Base-by-base conservation (phyloP, 35 echinoderm and acorn worm species). In the Lytechinus pictus region DNA sequence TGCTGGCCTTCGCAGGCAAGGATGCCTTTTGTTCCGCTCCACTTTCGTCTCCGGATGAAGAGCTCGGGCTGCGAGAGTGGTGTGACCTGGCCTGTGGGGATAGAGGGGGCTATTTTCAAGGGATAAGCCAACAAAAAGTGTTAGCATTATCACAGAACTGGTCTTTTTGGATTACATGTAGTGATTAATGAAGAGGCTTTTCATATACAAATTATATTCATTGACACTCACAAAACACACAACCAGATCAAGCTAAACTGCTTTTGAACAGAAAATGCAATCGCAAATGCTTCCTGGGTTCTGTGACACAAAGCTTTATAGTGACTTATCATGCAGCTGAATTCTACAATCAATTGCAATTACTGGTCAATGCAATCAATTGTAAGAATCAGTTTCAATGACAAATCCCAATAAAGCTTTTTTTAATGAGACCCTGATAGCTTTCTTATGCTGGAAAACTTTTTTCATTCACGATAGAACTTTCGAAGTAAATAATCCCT, bases 81-180 rank as follows among this genome's bases (percentile, higher is more conserved):
- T 24, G 56, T 57, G 91, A 79, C 86, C 87, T 54, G 52, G 52
- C 94, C 96, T 96, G 94, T 94, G 89, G 96, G 96, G 96, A 96
- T 95, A 94, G 94, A 96, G 86, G 95, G 95, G 60, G 94, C 96
- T 96, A 86, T 96, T 79, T 96, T 95, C 86, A 96, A 94, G 96
- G 87, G 93, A 96, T 95, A 94, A 94, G 86, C 96, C 94, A 94
- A 96, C 96, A 96, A 96, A 96, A 86, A 87, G 94, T 96, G 96
- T 96, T 96, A 96, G 96, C 93, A 53, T 96, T 89, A 91, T 96
- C 66, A 79, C 66, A 79, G 66, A 79, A n/a, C 66, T 24, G 12
- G 16, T 8, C 3, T 79, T 79, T 7, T 24, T 19, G 16, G 66
- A 79, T 79, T 14, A 79, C 66, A 79, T 19, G 33, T n/a, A n/a